Conservation (phyloP, 2,888 invertebrate species). For the Drosophila mercatorum region DNA sequence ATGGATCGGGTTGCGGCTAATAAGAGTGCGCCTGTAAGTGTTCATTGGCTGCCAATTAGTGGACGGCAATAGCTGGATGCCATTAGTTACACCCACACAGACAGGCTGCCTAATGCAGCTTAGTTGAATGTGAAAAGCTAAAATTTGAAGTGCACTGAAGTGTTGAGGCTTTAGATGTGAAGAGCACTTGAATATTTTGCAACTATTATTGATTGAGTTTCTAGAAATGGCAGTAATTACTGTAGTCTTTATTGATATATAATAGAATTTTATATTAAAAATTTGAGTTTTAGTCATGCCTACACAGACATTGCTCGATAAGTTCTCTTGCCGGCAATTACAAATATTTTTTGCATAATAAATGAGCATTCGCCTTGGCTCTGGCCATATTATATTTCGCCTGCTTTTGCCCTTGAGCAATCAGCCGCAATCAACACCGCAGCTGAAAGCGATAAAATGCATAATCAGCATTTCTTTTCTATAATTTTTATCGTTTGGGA, state of each 20-base stretch:
- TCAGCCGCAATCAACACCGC: constrained; percentile 76
- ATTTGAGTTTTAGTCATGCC: no score
- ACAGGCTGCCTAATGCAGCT: constrained; percentile 3
- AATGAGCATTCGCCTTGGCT: constrained; percentile 3
- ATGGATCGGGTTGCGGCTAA: constrained; percentile 49
- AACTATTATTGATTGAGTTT: not conserved
- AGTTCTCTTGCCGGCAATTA: constrained; percentile 3
- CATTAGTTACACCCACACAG: constrained; percentile 17
- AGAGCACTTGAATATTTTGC: not conserved
- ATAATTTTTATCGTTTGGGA: constrained; percentile 62
- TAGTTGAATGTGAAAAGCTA: constrained; percentile 28
- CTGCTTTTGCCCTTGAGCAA: constrained; percentile 44
- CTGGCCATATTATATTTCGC: not conserved
- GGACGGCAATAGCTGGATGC: constrained; percentile 17
- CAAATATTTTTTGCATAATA: constrained; percentile 25
- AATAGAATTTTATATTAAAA: no score
- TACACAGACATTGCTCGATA: no score
- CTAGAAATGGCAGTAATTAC: no score
- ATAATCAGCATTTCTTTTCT: constrained; percentile 69
- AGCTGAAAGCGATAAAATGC: constrained; percentile 71
- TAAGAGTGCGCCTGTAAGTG: constrained; percentile 50
- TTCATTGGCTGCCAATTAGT: constrained; percentile 61
- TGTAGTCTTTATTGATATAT: no score
- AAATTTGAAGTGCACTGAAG: constrained; percentile 10
- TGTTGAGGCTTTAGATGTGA: constrained; percentile 4